Evolutionary conservation across 2,888 invertebrate species (phyloP), one percentile per base, ranked within the genome.

Genomic region (Eupithecia pulchellata): DNA sequence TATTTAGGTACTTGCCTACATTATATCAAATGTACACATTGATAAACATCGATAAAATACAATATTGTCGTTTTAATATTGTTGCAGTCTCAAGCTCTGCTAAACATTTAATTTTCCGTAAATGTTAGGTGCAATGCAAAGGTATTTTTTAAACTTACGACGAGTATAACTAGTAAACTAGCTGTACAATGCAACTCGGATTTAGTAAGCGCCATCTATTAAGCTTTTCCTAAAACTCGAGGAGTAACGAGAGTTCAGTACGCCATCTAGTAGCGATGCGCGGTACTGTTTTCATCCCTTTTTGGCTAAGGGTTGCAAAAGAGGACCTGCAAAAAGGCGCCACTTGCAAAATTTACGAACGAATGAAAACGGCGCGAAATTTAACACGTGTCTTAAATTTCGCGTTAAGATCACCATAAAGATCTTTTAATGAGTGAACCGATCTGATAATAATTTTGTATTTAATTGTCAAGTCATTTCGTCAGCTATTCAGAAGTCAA

Each of bases 271-370:
- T 36, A 14, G 47, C 63, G 55, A 6, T 8, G 57, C 66, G 52
- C 30, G 9, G 83, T 85, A 93, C 85, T 84, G 82, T 76, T 81
- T 84, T 83, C 91, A 91, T 82, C 93, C 93, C 93, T 81, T 81
- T 74, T 65, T 75, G 42, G 77, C 86, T 87, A 90, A 81, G 93
- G 93, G 93, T 93, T 93, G 92, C 91, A 75, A 89, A 86, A 85
- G 82, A 87, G 89, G 89, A 88, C 88, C 89, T 89, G 91, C 91
- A 71, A 89, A 85, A 82, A 77, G 86, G 92, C 92, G 93, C 92
- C 89, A 91, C 90, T 86, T 84, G 83, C 85, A 69, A 84, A 82
- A 79, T 73, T 73, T 64, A n/a, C 58, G 52, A 17, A 57, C 34
- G 47, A 60, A n/a, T 68, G 66, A 76, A 83, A 84, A 78, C 77